Conservation (phyloP, 2,888 invertebrate species). For the Clunio marinus region DNA sequence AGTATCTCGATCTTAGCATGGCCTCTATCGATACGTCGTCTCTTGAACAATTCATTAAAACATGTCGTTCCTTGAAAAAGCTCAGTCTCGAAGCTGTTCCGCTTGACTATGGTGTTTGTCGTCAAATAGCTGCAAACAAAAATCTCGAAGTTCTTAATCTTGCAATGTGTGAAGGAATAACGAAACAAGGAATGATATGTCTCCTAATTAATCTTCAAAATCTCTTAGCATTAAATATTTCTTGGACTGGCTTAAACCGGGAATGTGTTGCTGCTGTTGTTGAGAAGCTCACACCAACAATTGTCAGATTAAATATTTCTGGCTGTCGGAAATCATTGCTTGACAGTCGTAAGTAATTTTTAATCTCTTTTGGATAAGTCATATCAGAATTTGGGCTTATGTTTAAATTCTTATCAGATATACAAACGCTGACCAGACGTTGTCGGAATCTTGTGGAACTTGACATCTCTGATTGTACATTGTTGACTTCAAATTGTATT, state of each 20-base stretch:
- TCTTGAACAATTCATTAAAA: constrained; percentile 57
- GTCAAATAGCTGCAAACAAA: constrained; percentile 62
- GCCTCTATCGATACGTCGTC: constrained; percentile 59
- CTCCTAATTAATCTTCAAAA: constrained; percentile 55
- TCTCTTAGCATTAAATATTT: constrained; percentile 68
- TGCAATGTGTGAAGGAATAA: constrained; percentile 73
- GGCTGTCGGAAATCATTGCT: constrained; percentile 73
- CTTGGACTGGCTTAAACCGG: constrained; percentile 70
- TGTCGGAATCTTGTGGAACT: constrained; percentile 74
- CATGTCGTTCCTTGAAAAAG: constrained; percentile 70
- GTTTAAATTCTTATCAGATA: constrained; percentile 56
- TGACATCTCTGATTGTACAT: constrained; percentile 83
- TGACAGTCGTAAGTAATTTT: constrained; percentile 63
- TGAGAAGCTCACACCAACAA: constrained; percentile 57
- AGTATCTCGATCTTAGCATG: constrained; percentile 84
- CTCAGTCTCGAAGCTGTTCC: constrained; percentile 77
- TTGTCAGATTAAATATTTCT: constrained; percentile 74
- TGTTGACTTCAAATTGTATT: constrained; percentile 63
- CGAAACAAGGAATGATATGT: constrained; percentile 58
- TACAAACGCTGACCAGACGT: constrained; percentile 59
- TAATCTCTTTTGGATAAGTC: not conserved
- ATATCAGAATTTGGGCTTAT: constrained; percentile 7
- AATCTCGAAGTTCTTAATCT: constrained; percentile 77
- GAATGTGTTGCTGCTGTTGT: constrained; percentile 60
- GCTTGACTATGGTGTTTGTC: constrained; percentile 62